These are phyloP conservation scores for Neogale vison DNA, from an alignment of 2,113 vertebrate genomes.

Conservation along the genomic window DNA sequence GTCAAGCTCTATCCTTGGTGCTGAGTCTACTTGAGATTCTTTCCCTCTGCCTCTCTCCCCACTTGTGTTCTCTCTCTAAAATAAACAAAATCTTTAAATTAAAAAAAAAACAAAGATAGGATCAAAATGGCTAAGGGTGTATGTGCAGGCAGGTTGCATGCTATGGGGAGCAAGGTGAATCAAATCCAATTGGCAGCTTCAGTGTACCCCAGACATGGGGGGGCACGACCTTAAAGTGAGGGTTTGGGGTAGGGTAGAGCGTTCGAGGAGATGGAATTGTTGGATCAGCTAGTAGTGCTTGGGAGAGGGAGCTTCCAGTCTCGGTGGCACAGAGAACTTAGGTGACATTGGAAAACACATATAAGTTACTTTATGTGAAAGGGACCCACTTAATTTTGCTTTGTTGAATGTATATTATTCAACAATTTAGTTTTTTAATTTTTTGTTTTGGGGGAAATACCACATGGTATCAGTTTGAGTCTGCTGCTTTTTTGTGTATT, in stretches of 20 bases:
- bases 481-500: not conserved
- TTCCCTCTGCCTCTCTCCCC: not conserved
- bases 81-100: not conserved
- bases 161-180: not conserved
- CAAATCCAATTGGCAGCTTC: not conserved
- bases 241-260: not conserved
- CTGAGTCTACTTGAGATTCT: not conserved
- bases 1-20: not conserved
- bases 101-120: not conserved
- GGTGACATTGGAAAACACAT: fast-evolving
- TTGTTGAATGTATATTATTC: not conserved
- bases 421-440: not conserved
- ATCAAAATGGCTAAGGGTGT: not conserved
- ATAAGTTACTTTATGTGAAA: not conserved
- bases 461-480: not conserved
- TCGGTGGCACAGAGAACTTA: not conserved
- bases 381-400: not conserved
- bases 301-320: not conserved
- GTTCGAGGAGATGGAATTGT: not conserved
- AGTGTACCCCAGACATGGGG: not conserved
- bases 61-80: not conserved
- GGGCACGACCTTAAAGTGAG: not conserved
- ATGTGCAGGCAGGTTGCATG: not conserved
- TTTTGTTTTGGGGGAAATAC: not conserved
- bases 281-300: not conserved